Conservation (phyloP, 2,797 vertebrate species). For the Huso huso region DNA sequence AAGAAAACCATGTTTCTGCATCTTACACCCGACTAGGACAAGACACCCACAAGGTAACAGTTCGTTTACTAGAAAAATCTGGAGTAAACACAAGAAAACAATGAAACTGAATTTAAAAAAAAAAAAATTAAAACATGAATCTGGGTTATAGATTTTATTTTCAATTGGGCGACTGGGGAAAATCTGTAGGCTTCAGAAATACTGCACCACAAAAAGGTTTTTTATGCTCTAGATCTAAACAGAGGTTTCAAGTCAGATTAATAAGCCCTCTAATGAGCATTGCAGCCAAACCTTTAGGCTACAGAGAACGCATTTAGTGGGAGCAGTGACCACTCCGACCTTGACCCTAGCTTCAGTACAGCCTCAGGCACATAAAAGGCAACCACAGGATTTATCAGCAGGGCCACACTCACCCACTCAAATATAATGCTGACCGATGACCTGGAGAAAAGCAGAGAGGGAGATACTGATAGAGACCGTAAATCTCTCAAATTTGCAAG, state of each 20-base stretch:
- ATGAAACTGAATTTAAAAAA: neutral
- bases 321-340: conserved; percentile 29
- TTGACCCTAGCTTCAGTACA: conserved; percentile 27
- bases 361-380: conserved; percentile 32
- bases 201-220: neutral
- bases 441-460: conserved; percentile 23
- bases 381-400: conserved; percentile 35
- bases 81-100: neutral
- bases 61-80: conserved; percentile 9
- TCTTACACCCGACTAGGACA: conserved; percentile 22
- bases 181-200: no score
- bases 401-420: conserved; percentile 29
- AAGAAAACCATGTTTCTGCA: conserved; percentile 39
- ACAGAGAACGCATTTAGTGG: conserved; percentile 27
- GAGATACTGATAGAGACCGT: conserved; percentile 9
- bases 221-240: conserved; percentile 3
- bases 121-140: neutral
- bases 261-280: conserved; percentile 20
- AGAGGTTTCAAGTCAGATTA: conserved; percentile 16
- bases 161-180: neutral
- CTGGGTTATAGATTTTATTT: neutral
- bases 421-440: conserved; percentile 39
- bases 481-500: conserved; percentile 24
- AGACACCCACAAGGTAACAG: conserved; percentile 15
- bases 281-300: conserved; percentile 25